phyloP scores from a whole-genome alignment of 2,888 invertebrate species.

The Callinectes sapidus region DNA sequence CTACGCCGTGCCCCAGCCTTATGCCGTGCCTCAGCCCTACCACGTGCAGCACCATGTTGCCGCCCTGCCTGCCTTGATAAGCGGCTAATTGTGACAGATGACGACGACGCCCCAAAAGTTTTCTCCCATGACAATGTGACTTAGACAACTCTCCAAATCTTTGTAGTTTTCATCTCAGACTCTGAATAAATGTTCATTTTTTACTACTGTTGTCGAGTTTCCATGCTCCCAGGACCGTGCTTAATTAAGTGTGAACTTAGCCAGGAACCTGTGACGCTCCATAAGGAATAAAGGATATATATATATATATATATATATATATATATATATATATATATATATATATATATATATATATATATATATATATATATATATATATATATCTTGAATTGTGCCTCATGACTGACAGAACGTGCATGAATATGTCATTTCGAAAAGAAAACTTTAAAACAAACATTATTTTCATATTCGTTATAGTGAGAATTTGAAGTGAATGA shows the following conservation, averaged over 20 bases:
- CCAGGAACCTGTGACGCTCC: no score
- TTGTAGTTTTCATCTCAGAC: neutral
- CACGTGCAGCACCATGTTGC: slow-evolving; percentile 57
- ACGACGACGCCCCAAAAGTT: neutral
- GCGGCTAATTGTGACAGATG: neutral
- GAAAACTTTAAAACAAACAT: no score
- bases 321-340: no score
- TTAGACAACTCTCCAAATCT: neutral
- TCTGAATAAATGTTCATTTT: slow-evolving; percentile 2
- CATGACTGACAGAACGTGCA: no score
- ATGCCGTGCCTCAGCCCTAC: slow-evolving; percentile 53
- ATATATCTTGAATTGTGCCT: neutral
- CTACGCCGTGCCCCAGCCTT: slow-evolving; percentile 64
- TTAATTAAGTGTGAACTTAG: neutral
- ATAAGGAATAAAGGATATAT: neutral
- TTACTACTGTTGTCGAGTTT: neutral
- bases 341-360: no score
- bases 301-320: no score
- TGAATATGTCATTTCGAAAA: no score
- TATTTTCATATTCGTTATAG: no score
- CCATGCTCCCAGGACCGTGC: neutral
- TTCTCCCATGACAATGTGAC: neutral
- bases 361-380: no score
- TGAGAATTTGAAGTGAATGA: no score
- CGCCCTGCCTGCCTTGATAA: slow-evolving; percentile 25